These are phyloP conservation scores for Lagorchestes hirsutus DNA, from an alignment of 2,797 vertebrate genomes.

Conservation along the genomic window DNA sequence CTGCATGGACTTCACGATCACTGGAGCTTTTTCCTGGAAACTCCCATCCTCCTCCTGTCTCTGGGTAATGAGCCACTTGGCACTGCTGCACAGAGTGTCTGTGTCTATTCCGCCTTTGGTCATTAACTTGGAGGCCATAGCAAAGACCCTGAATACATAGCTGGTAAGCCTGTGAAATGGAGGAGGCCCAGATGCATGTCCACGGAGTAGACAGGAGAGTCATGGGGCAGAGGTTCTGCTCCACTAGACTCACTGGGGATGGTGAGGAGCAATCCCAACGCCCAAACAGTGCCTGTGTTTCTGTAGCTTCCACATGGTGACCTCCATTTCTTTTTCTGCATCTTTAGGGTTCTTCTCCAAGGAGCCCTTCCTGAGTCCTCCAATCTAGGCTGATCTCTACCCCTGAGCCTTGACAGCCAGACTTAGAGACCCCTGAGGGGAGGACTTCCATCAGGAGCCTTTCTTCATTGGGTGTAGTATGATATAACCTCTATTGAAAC, in stretches of 20 bases:
- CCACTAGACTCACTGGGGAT: too few species aligned
- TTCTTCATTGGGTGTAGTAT: background rate
- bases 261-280: too few species aligned
- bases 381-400: background rate
- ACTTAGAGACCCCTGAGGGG: background rate
- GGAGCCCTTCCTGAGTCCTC: background rate
- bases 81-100: conserved; percentile 46
- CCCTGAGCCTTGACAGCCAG: background rate
- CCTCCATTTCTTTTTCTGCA: background rate
- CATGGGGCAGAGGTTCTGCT: background rate
- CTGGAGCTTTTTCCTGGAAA: conserved; percentile 49
- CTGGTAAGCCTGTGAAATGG: conserved; percentile 47
- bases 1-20: conserved; percentile 67
- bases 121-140: conserved; percentile 9
- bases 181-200: background rate
- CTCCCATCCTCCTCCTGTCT: conserved; percentile 23
- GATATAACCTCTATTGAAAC: too few species aligned
- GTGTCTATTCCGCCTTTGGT: accelerated
- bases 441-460: background rate
- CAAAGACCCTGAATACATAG: conserved; percentile 63
- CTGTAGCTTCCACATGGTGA: too few species aligned
- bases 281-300: background rate
- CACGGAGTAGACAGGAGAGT: background rate
- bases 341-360: too few species aligned
- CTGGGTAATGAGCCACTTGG: conserved; percentile 55